These are phyloP conservation scores for Adrianichthys oophorus DNA, from an alignment of 2,797 vertebrate genomes.

Conservation along the genomic window DNA sequence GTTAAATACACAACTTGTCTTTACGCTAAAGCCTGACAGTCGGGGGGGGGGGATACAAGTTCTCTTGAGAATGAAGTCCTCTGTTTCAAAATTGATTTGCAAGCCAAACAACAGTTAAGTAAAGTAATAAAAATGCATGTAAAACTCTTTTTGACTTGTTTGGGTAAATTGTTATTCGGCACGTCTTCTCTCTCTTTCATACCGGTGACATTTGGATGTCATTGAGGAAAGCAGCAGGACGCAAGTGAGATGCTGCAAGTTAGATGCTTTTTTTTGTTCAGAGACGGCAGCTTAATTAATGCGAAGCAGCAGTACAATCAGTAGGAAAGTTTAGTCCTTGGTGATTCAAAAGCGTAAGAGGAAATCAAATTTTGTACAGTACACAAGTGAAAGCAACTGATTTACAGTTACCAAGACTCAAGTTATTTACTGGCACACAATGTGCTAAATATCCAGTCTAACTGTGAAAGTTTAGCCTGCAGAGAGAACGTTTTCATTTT, in stretches of 20 bases:
- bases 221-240: not conserved
- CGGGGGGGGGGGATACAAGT: no score
- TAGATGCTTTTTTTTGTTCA: not conserved
- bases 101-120: no score
- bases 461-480: no score
- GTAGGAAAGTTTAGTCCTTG: no score
- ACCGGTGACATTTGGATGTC: not conserved
- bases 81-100: not conserved
- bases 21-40: not conserved
- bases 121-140: no score
- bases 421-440: no score
- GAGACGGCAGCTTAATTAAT: not conserved
- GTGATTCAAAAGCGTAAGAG: not conserved
- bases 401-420: no score
- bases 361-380: not conserved
- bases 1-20: conserved; percentile 4
- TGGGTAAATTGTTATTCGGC: not conserved
- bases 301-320: not conserved
- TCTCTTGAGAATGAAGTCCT: no score
- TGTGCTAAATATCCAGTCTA: no score
- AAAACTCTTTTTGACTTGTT: no score
- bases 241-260: not conserved
- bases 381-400: not conserved
- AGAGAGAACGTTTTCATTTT: no score
- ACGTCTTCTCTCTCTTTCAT: not conserved